Conservation (phyloP, 1,140 invertebrate species). For the Bombyx mandarina region DNA sequence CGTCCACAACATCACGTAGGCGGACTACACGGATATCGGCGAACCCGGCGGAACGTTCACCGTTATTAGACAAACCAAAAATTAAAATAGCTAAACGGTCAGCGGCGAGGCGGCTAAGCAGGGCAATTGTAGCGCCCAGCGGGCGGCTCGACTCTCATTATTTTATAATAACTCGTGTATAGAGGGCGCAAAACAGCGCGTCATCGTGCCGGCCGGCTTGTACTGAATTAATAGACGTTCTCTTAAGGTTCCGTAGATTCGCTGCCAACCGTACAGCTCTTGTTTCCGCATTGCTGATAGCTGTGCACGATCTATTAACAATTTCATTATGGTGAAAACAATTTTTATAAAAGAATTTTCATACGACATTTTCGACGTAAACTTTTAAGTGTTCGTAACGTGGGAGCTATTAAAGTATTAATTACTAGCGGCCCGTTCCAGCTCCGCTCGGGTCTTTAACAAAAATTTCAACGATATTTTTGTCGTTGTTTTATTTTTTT, state of each 20-base stretch:
- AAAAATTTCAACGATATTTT: too few species aligned
- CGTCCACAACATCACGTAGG: constrained; percentile 15
- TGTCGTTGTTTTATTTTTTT: too few species aligned
- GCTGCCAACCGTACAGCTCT: constrained; percentile 19
- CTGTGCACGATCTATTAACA: neutral
- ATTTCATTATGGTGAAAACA: too few species aligned
- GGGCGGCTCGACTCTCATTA: constrained; percentile 64
- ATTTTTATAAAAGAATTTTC: too few species aligned
- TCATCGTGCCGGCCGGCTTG: constrained; percentile 52
- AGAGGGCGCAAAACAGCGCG: constrained; percentile 50
- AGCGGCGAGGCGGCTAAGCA: constrained; percentile 55
- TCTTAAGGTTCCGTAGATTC: constrained; percentile 42
- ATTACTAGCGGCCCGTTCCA: too few species aligned
- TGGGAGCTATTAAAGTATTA: too few species aligned
- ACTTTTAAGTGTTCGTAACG: too few species aligned
- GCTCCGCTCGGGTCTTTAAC: too few species aligned
- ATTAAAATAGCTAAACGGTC: constrained; percentile 68
- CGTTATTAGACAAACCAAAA: constrained; percentile 68
- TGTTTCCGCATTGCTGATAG: constrained; percentile 11
- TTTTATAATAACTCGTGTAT: constrained; percentile 62
- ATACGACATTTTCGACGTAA: too few species aligned
- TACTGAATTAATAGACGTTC: constrained; percentile 62
- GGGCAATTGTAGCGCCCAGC: constrained; percentile 63
- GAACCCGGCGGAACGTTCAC: constrained; percentile 45
- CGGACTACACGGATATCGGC: constrained; percentile 25